These are phyloP conservation scores for Willisornis vidua DNA, from an alignment of 2,113 vertebrate species.

Conservation along the genomic window DNA sequence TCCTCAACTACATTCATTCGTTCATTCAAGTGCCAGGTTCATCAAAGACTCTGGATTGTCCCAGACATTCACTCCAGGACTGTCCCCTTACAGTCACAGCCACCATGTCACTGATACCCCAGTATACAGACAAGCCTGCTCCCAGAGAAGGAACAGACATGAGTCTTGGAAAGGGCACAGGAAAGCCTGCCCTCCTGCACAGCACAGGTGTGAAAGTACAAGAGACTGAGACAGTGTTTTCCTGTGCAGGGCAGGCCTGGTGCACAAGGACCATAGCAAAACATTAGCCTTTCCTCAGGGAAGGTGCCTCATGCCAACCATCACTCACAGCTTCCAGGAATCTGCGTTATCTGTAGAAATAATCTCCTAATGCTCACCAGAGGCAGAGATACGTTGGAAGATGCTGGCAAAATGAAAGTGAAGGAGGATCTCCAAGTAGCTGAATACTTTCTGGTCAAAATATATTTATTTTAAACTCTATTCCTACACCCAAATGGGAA, in stretches of 20 bases:
- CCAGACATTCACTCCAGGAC: not conserved
- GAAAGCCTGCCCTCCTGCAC: not conserved
- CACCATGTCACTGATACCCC: not conserved
- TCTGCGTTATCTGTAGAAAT: not conserved
- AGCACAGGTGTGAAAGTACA: not conserved
- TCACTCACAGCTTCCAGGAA: not conserved
- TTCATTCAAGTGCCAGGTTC: not conserved
- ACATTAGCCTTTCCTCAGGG: not conserved
- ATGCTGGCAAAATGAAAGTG: not conserved
- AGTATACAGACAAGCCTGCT: not conserved
- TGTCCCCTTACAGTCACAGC: not conserved
- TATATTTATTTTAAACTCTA: not conserved
- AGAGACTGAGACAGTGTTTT: not conserved
- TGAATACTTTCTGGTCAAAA: not conserved
- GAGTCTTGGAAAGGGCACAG: not conserved
- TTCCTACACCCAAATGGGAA: not conserved
- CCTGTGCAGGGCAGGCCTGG: not conserved
- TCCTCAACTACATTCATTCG: not conserved
- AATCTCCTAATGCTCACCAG: not conserved
- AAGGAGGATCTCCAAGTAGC: not conserved
- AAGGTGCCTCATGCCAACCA: not conserved
- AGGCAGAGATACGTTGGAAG: not conserved
- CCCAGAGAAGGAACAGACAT: not conserved
- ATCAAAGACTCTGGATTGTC: not conserved
- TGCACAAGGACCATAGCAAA: not conserved